These are phyloP conservation scores for Sebastes minor DNA, from an alignment of 2,797 vertebrate species.

Conservation along the genomic window DNA sequence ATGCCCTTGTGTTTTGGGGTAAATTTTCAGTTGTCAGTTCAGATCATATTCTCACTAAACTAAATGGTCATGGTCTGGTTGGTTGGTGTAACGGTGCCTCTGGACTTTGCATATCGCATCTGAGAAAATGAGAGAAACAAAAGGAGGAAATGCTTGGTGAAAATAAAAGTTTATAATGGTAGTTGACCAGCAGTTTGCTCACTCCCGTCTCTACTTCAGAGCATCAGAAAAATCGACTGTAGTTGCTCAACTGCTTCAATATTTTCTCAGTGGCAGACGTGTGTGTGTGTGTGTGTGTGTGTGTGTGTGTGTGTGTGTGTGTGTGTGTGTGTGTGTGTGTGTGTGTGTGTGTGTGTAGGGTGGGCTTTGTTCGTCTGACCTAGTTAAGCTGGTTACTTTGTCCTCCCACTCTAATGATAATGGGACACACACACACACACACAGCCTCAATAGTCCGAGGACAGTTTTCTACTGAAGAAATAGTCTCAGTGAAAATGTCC, in stretches of 20 bases:
- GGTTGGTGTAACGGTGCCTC: neutral
- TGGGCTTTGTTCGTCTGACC: conserved; percentile 75
- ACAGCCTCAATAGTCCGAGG: neutral
- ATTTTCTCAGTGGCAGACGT: neutral
- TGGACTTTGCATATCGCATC: neutral
- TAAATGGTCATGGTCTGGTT: neutral
- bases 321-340: conserved; percentile 1
- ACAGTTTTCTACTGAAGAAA: conserved; percentile 5
- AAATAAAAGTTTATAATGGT: neutral
- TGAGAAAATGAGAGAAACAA: neutral
- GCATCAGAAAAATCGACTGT: neutral
- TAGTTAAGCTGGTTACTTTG: conserved; percentile 72
- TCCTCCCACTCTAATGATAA: conserved; percentile 61
- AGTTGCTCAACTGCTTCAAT: neutral
- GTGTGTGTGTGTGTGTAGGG: conserved; percentile 26
- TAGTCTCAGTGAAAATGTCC: neutral
- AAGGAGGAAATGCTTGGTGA: neutral
- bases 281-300: neutral
- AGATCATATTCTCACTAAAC: neutral
- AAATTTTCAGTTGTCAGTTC: neutral
- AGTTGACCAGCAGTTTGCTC: neutral
- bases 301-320: too few relatives aligned
- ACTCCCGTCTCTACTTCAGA: neutral
- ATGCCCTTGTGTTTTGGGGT: neutral
- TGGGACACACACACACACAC: conserved; percentile 18